Base-by-base conservation (phyloP, 2,888 invertebrate genomes). In the Drepana falcataria region DNA sequence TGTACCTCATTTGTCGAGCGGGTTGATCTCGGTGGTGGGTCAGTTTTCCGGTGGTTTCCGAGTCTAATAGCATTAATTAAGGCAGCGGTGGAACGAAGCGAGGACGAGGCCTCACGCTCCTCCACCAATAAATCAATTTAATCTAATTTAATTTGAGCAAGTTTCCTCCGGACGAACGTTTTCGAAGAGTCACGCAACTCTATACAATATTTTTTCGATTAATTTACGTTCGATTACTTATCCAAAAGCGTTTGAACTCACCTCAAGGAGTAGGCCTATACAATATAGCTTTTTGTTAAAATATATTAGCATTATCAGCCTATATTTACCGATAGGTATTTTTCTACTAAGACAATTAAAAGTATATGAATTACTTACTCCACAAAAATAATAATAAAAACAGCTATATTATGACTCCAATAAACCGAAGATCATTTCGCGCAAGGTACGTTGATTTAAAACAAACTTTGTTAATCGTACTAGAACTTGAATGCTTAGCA, bases 101-200 rank as follows among this genome's bases (percentile, higher is more conserved):
- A 76, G 77, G 77, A 74, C 73, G 61, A 56, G 66, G 65, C 59
- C 77, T 80, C 82, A 80, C 84, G 84, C 75, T 82, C 79, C 80
- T 81, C 73, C 71, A 78, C 77, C 81, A 81, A 85, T 88, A 90
- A 90, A 90, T 90, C 90, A 91, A 90, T 90, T 91, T 87, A 85
- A 87, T 89, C 84, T 90, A 88, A 90, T 89, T 88, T 87, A 88
- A 88, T 90, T 90, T 85, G 73, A 81, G 76, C 81, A 77, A 75
- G 81, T 80, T 85, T 87, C 87, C 85, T 85, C 73, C 76, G 73
- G 67, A 69, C 68, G 68, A 59, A 64, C 64, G 63, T 65, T 74
- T 77, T 70, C 65, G 76, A 64, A 58, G 53, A 78, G 84, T 87
- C 90, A 88, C 86, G 89, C 87, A 76, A 88, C 61, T 63, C 55